Base-by-base conservation (phyloP, 2,797 vertebrate species). In the Oreochromis grahami region DNA sequence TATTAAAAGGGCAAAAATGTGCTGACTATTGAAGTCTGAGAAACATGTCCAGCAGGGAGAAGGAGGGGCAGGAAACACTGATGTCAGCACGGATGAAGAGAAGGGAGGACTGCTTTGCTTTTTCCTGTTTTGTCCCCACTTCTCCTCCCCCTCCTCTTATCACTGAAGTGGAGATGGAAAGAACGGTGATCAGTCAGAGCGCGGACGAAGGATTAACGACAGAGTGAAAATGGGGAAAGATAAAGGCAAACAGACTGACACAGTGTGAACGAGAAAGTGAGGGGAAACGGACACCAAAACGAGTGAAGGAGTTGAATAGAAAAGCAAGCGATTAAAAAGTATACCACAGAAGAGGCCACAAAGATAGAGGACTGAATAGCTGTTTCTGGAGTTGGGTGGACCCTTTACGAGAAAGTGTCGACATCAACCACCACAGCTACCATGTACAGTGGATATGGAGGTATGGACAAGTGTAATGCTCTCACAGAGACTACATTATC, bases 401-500 rank as follows among this genome's bases (percentile, higher is more conserved):
- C 56, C 77, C 78, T 56, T 85, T 7, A 14, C 34, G 21, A 45
- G 63, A 80, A 81, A 45, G 76, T 78, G 68, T 48, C 21, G 21
- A 60, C 74, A 55, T 84, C 84, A 34, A 79, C 76, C 79, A 72
- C 8, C 60, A 8, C 79, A 56, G 79, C 81, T 55, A 80, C 82
- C 91, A 97, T 96, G 96, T 96, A 96, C 95, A 95, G 95, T 91
- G 95, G 95, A 95, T 96, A 96, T 95, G 95, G 95, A 97, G 96
- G 96, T 97, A 93, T 63, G 91, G 51, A 45, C 6, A 55, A 50
- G 53, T 32, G 53, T 2, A 36, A 13, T 72, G 38, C 55, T 38
- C 60, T 68, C 52, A 51, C 14, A 43, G 65, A 58, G n/a, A n/a
- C 32, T 1, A 34, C 4, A 50, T 55, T 32, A 24, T 50, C 38